Conservation (phyloP, 1,140 invertebrate genomes). For the Trinorchestia longiramus region DNA sequence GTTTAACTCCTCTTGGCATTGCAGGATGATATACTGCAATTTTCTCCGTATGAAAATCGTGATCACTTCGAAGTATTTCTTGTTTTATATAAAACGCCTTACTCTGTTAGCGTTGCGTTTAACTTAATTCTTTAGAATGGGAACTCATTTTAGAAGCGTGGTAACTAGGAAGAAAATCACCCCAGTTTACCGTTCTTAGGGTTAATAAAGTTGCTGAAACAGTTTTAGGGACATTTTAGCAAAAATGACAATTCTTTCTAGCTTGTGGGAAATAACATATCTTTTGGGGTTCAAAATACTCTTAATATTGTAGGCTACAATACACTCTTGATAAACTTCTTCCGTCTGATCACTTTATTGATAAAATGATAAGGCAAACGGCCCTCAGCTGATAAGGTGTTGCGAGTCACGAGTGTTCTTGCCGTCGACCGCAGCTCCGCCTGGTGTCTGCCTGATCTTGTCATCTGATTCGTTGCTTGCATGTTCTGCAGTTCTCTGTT, state of each 20-base stretch:
- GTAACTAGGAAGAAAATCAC: too few species aligned
- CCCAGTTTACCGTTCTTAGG: too few species aligned
- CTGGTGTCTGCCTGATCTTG: not conserved
- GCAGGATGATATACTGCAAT: too few species aligned
- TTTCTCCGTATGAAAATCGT: too few species aligned
- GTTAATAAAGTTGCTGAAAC: too few species aligned
- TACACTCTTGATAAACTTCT: not conserved
- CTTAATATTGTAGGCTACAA: not conserved
- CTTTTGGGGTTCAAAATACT: not conserved
- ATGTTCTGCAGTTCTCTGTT: not conserved
- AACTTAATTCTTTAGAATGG: too few species aligned
- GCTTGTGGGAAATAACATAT: not conserved
- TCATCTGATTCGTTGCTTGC: not conserved
- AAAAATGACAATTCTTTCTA: not conserved
- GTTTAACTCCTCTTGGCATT: too few species aligned
- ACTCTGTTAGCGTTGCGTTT: too few species aligned
- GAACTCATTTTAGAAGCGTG: too few species aligned
- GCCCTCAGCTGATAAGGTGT: not conserved
- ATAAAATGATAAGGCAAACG: conserved; percentile 4
- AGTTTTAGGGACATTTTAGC: too few species aligned
- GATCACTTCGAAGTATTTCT: too few species aligned
- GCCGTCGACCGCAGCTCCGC: not conserved
- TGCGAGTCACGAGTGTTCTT: not conserved
- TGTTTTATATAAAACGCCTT: too few species aligned
- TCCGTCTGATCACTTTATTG: conserved; percentile 24